Base-by-base conservation (phyloP, 1,140 invertebrate species). In the Papilio polytes region DNA sequence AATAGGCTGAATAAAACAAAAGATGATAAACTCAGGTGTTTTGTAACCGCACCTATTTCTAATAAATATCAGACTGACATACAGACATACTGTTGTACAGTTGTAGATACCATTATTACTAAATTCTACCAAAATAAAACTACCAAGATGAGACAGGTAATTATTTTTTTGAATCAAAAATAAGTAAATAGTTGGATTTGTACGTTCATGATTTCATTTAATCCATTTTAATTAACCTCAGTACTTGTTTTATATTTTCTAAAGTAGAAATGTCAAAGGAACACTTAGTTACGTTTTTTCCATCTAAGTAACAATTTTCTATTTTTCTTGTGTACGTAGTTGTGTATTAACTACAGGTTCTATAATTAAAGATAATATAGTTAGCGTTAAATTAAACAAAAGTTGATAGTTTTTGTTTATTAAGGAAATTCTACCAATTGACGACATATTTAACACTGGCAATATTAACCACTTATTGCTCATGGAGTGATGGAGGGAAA, bases 1-100 rank as follows among this genome's bases (percentile, higher is more conserved):
- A 91, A 90, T 31, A 9, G 41, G 20, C 12, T 53, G 31, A 78
- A 20, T 41, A 46, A 44, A 41, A 26, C 59, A 78, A 66, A 78
- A 66, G 31, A 63, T 36, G 31, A 41, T 59, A 63, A 70, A 66
- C n/a, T 41, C 9, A n/a, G 20, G 53, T 78, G 77, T 78, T 78
- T 78, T 78, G 77, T 66, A 78, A 78, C 77, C 77, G 77, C 77
- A 78, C 77, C 77, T 78, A 66, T 78, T 78, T 63, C 36, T 78
- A 78, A 46, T 78, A 78, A 66, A 78, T 78, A 78, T 44, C 48
- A 78, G 20, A 78, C 77, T 63, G 77, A 59, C 77, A 66, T 22
- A 74, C 46, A 22, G 73, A 59, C 77, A 66, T 22, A 74, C 46
- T 44, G 46, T 15, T 74, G 10, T n/a, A 48, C 59, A 63, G 59